Evolutionary conservation across 2,888 invertebrate species (phyloP), one percentile per base, ranked within the genome.

Genomic region (Helleia helle): DNA sequence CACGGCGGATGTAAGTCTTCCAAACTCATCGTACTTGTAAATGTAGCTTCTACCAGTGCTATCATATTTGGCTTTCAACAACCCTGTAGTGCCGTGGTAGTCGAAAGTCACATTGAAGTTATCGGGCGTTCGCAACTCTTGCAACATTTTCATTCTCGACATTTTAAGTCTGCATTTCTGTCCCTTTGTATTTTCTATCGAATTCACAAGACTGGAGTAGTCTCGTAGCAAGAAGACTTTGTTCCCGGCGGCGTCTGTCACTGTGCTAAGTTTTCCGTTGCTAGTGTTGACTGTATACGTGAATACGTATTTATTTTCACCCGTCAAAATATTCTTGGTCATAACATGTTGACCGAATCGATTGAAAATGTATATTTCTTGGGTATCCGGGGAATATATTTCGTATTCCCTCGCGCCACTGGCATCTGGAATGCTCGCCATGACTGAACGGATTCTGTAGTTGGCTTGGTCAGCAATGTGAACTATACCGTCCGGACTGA

Each of bases 221-320:
- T 95, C 94, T 18, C 94, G 86, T 6, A 94, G 71, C 8, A 94
- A 68, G 76, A 94, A 94, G 0, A 94, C 93, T 72, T 94, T 94
- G 61, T 95, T 95, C 36, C 96, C 95, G 3, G 96, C 95, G 0
- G 96, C 93, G 63, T 97, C 97, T 0, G 95, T 95, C 0, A 99
- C 96, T 0, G 95, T 94, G 59, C 94, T 95, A 12, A 99, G 86
- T 65, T 96, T 96, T 0, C 98, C 98, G 61, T 96, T 97, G 59
- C 95, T 96, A 0, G 97, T 97, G 65, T 97, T 97, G 0, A 97
- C 96, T 54, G 96, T 97, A 77, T 99, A 99, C 0, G 96, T 93
- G 66, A 98, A 99, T 1, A 94, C 90, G 67, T 97, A 98, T 51
- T 94, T 92, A 2, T 93, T 94, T 71, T 96, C 95, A 0, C 95